Evolutionary conservation across 2,888 invertebrate species (phyloP).

Genomic region (Endomychus coccineus): DNA sequence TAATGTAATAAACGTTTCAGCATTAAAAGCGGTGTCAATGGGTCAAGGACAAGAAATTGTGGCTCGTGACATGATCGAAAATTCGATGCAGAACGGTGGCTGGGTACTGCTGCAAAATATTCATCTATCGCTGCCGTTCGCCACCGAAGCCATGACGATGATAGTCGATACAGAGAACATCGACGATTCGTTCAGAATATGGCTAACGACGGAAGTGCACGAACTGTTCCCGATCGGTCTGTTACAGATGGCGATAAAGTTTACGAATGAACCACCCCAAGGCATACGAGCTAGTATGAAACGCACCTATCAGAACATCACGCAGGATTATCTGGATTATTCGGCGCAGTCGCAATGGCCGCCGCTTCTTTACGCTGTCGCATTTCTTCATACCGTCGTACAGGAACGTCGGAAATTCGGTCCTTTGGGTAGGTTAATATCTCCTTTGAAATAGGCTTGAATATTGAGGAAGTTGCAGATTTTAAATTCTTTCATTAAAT

Average conservation of each 20-base stretch:
- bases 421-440: slow-evolving; percentile 52
- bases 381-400: slow-evolving; percentile 90
- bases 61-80: slow-evolving; percentile 42
- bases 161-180: slow-evolving; percentile 78
- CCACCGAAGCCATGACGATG: slow-evolving; percentile 85
- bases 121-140: slow-evolving; percentile 90
- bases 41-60: slow-evolving; percentile 87
- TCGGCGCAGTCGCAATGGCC: slow-evolving; percentile 91
- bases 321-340: slow-evolving; percentile 88
- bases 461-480: no score
- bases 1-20: slow-evolving; percentile 41
- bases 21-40: slow-evolving; percentile 85
- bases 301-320: slow-evolving; percentile 83
- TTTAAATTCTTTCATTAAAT: no score
- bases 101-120: slow-evolving; percentile 96
- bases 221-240: slow-evolving; percentile 81
- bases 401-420: slow-evolving; percentile 95
- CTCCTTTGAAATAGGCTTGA: no score
- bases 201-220: slow-evolving; percentile 85
- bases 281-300: slow-evolving; percentile 91
- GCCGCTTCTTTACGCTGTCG: slow-evolving; percentile 85
- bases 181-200: slow-evolving; percentile 75
- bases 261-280: slow-evolving; percentile 95
- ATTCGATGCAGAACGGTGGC: slow-evolving; percentile 55
- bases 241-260: slow-evolving; percentile 89